Evolutionary conservation across 2,888 invertebrate genomes (phyloP).

Genomic region (Tachina grossa): DNA sequence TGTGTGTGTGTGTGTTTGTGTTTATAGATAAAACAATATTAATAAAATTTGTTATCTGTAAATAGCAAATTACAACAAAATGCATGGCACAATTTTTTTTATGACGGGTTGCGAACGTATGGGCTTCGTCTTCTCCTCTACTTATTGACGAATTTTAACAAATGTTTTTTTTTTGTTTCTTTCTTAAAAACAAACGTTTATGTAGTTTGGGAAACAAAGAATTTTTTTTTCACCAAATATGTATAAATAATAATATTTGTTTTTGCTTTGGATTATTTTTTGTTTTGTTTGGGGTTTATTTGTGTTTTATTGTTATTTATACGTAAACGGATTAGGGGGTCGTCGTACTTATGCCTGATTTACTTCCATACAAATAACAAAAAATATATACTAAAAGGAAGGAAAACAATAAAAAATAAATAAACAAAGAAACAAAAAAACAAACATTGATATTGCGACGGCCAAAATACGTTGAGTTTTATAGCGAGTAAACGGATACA

Average conservation of each 20-base stretch:
- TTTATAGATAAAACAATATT: not conserved
- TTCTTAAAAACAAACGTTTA: no score
- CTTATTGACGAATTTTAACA: not conserved
- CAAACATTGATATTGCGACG: conserved; percentile 19
- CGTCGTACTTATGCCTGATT: conserved; percentile 63
- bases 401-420: not conserved
- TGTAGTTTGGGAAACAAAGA: not conserved
- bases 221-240: not conserved
- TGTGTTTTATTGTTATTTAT: conserved; percentile 39
- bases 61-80: conserved; percentile 28
- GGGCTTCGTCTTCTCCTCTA: not conserved
- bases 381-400: not conserved
- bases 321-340: conserved; percentile 55
- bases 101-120: not conserved
- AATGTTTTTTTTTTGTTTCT: no score
- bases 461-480: conserved; percentile 19
- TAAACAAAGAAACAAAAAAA: conserved; percentile 9
- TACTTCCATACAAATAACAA: conserved; percentile 51
- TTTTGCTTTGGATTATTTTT: not conserved
- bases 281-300: not conserved
- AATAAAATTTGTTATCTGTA: conserved; percentile 35
- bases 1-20: no score
- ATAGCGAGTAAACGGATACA: conserved; percentile 26
- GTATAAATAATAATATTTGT: conserved; percentile 4
- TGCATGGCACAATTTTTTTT: not conserved